Percentiles rank a stretch among this genome's conserved stretches.
Conservation (phyloP, 1,140 invertebrate species). For the Lanistes nyassanus region DNA sequence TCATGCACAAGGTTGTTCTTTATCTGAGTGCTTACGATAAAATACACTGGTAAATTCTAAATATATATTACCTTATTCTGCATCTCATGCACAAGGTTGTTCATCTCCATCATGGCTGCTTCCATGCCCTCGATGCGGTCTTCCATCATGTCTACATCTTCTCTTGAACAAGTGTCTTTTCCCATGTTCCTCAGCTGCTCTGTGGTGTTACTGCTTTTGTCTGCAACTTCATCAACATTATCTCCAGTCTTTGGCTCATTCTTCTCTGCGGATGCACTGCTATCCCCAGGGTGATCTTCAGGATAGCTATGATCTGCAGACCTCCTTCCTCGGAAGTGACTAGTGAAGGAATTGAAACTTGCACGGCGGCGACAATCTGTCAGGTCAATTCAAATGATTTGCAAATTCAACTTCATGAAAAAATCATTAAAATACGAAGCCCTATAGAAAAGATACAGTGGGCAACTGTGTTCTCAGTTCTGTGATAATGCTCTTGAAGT, state of each 20-base stretch:
- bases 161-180: constrained; percentile 23
- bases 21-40: too few species aligned
- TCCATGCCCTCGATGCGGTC: constrained; percentile 53
- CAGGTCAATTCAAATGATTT: too few species aligned
- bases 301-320: constrained; percentile 40
- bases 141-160: constrained; percentile 46
- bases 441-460: too few species aligned
- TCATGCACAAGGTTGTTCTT: too few species aligned
- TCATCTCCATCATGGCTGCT: constrained; percentile 69
- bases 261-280: background rate
- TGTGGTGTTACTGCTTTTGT: constrained; percentile 11
- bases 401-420: too few species aligned
- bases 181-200: constrained; percentile 20
- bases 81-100: constrained; percentile 70
- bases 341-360: constrained; percentile 52
- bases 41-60: too few species aligned
- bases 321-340: constrained; percentile 54
- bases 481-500: too few species aligned
- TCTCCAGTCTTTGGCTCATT: background rate
- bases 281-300: constrained; percentile 23
- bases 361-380: constrained; percentile 60
- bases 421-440: too few species aligned
- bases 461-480: too few species aligned
- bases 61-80: constrained; percentile 68
- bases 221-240: background rate